These are phyloP conservation scores for Jacana jacana DNA, from an alignment of 2,113 vertebrate genomes.

Conservation along the genomic window DNA sequence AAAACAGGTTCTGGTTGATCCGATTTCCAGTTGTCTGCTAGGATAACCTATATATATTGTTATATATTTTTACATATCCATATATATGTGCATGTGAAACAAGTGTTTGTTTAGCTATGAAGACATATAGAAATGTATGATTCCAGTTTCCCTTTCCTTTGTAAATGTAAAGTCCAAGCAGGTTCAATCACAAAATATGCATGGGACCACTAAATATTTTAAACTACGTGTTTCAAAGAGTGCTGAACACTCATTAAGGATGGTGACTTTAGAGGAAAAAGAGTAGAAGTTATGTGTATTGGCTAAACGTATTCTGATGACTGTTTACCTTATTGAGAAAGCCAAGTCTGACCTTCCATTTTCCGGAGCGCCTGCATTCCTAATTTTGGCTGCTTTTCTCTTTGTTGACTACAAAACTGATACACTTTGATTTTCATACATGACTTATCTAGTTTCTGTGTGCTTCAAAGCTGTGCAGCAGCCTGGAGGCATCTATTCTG, in stretches of 20 bases:
- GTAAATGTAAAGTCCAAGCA: neutral
- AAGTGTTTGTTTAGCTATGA: neutral
- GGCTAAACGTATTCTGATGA: neutral
- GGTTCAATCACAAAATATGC: neutral
- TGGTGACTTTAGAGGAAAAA: neutral
- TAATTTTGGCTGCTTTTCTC: constrained; percentile 2
- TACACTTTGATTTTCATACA: constrained; percentile 54
- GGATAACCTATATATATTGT: neutral
- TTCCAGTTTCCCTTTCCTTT: neutral
- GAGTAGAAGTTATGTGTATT: neutral
- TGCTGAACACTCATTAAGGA: neutral
- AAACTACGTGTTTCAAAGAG: neutral
- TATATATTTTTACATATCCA: neutral
- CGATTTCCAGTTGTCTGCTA: neutral
- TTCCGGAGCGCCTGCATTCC: neutral
- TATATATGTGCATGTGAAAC: neutral
- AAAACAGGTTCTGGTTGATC: neutral
- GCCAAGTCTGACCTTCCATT: neutral
- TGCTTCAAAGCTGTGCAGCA: constrained; percentile 28
- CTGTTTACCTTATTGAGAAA: neutral
- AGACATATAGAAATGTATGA: neutral
- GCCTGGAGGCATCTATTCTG: constrained; percentile 34
- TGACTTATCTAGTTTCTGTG: neutral
- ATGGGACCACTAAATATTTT: neutral
- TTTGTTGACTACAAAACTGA: constrained; percentile 7